These are phyloP conservation scores for Falco peregrinus DNA, from an alignment of 2,797 vertebrate species.

Conservation along the genomic window DNA sequence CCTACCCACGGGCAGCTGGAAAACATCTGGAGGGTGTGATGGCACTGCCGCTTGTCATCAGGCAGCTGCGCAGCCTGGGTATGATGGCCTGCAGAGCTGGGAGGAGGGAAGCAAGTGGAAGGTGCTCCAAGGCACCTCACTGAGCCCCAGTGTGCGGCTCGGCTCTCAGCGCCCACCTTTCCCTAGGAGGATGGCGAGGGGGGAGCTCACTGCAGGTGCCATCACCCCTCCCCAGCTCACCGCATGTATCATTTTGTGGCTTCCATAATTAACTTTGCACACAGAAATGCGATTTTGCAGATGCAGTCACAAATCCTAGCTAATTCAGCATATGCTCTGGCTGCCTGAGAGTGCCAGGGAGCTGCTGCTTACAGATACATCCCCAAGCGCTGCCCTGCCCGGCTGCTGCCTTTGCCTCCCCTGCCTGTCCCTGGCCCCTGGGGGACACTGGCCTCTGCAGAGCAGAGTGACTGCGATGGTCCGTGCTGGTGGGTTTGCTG, in stretches of 20 bases:
- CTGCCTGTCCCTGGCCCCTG: background rate
- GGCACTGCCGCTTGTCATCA: background rate
- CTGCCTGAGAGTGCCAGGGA: slow-evolving; percentile 24
- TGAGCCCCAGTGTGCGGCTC: background rate
- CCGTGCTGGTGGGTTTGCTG: accelerated
- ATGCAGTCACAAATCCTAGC: slow-evolving; percentile 53
- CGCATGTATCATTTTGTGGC: background rate
- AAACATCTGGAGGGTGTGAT: slow-evolving; percentile 19
- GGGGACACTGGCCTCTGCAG: background rate
- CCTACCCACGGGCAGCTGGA: background rate
- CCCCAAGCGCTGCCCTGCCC: background rate
- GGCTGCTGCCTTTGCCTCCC: background rate
- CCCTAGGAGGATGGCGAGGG: background rate
- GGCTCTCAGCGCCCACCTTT: accelerated
- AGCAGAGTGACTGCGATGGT: accelerated
- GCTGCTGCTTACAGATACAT: background rate
- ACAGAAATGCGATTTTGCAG: slow-evolving; percentile 44
- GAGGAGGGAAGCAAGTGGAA: background rate
- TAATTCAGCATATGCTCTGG: slow-evolving; percentile 66
- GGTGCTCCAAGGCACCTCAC: background rate
- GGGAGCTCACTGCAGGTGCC: background rate
- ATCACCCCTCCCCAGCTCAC: background rate
- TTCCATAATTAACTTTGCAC: slow-evolving; percentile 59
- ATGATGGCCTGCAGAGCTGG: accelerated
- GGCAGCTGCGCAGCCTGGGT: background rate